Base-by-base conservation (phyloP, 2,797 vertebrate species). In the Anguilla obscura region DNA sequence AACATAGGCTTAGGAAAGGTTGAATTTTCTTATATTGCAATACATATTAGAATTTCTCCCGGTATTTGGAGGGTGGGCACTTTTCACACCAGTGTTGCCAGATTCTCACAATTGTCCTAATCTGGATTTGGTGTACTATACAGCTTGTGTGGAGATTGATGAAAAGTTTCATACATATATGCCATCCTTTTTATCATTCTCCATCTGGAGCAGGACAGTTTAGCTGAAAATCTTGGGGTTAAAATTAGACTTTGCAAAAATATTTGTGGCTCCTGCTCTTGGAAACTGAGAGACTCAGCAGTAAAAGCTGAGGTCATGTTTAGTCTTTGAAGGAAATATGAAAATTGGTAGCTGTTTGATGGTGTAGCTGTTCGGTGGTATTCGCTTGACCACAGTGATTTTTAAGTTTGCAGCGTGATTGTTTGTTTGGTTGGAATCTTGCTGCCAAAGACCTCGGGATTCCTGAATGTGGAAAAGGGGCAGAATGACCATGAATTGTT, bases 301-400 rank as follows among this genome's bases (percentile, higher is more conserved):
- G 18, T 87, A 89, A 86, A 63, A 89, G 45, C 82, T 69, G 82
- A 91, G 88, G 89, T 92, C 40, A 60, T 85, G 84, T 60, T 83
- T 88, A 89, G 90, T 91, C 87, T 82, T 86, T 58, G 27, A n/a
- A 21, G 90, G 90, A 82, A 85, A 48, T 85, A 60, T 88, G 85
- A 91, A 91, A 86, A 87, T 52, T 86, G 88, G 84, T 0, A 45
- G 36, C 48, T 87, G 85, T 92, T 90, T 91, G 89, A 92, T 90
- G 86, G 82, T 0, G 12, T n/a, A 90, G 87, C 85, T 14, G 80
- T 69, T 87, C 69, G 24, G 85, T 82, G 90, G 85, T 36, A 5
- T 87, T 66, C 88, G 76, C 87, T 76, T 69, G 86, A 88, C 84
- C 10, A 0, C 84, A 58, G 89, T 87, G 85, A 84, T 76, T 40